Evolutionary conservation across 2,113 vertebrate genomes (phyloP).

Genomic region (Acanthochromis polyacanthus): DNA sequence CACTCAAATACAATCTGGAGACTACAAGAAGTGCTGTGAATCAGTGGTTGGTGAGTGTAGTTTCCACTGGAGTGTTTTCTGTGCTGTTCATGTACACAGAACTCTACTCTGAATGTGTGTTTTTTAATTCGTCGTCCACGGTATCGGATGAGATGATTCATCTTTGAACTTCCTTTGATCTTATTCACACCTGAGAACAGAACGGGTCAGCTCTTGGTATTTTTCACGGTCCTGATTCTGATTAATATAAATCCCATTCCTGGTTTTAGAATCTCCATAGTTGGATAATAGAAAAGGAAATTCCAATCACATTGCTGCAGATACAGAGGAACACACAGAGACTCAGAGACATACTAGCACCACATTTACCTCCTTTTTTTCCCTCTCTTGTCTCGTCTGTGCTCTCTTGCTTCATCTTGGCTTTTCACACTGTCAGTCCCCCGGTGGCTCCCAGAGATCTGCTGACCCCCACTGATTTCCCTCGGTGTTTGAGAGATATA

Average conservation of each 20-base stretch:
- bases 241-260: conserved; percentile 62
- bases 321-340: neutral
- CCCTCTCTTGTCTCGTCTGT: neutral
- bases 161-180: conserved; percentile 66
- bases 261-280: conserved; percentile 27
- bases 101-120: conserved; percentile 3
- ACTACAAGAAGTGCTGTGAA: neutral
- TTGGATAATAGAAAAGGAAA: conserved; percentile 41
- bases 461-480: conserved; percentile 66
- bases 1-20: neutral
- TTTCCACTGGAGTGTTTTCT: neutral
- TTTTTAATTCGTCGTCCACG: conserved; percentile 18
- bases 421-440: conserved; percentile 57
- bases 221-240: conserved; percentile 49
- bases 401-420: conserved; percentile 54
- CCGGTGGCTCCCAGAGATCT: conserved; percentile 55
- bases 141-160: conserved; percentile 26
- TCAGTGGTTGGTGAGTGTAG: too few species aligned
- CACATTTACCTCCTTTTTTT: conserved; percentile 34
- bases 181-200: conserved; percentile 48
- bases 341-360: conserved; percentile 29
- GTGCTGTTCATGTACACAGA: neutral
- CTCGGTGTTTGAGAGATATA: conserved; percentile 57
- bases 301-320: neutral
- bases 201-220: conserved; percentile 32